Evolutionary conservation across 2,113 vertebrate genomes (phyloP).

Genomic region (Gobio gobio): DNA sequence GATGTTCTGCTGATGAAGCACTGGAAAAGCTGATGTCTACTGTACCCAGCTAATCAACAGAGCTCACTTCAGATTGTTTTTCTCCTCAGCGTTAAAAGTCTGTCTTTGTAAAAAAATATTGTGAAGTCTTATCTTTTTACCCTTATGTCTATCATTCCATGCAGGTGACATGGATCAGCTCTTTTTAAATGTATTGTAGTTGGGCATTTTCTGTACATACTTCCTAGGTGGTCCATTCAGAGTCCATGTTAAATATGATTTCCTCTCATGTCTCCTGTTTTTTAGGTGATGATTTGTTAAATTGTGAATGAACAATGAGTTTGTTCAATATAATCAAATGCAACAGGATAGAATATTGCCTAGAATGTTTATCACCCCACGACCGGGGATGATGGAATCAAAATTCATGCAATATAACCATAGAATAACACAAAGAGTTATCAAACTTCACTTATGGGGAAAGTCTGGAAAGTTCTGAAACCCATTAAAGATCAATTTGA

Average conservation of each 20-base stretch:
- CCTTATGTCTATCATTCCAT: background rate
- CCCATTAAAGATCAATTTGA: background rate
- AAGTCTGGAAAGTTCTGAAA: background rate
- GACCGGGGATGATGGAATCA: background rate
- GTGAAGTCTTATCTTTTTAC: conserved; percentile 9
- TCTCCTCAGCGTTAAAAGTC: background rate
- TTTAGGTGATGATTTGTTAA: background rate
- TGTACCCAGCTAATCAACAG: background rate
- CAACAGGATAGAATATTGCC: background rate
- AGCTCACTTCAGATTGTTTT: background rate
- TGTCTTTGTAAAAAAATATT: background rate
- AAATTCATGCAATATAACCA: background rate
- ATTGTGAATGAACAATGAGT: background rate
- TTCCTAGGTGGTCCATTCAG: background rate
- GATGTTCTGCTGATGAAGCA: conserved; percentile 31
- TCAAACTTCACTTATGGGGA: background rate
- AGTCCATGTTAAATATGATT: background rate
- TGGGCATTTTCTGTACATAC: background rate
- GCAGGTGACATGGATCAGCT: background rate
- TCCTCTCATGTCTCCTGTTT: background rate
- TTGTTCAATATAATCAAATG: background rate
- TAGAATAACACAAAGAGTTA: background rate
- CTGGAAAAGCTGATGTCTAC: conserved; percentile 25
- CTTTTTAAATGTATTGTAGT: background rate
- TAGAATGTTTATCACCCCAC: background rate